Conservation (phyloP, 2,888 invertebrate genomes). For the Heliconius aoede region DNA sequence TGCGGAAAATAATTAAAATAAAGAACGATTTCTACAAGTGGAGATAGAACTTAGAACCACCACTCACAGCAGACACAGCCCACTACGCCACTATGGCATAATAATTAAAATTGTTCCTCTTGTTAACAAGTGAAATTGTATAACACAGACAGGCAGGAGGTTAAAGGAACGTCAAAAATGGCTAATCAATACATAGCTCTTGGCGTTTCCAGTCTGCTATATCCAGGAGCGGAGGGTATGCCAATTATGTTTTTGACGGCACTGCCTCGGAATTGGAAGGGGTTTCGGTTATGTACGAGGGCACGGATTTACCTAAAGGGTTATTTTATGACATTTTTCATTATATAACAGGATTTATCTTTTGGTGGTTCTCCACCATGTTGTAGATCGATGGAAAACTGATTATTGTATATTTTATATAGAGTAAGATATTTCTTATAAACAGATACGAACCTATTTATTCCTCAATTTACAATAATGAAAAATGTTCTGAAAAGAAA, state of each 20-base stretch:
- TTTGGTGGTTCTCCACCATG: background rate
- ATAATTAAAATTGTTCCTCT: conserved; percentile 1
- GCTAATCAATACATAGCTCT: conserved; percentile 30
- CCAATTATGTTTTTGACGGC: conserved; percentile 79
- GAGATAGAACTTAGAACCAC: no score
- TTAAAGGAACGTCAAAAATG: conserved; percentile 16
- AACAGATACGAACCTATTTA: background rate
- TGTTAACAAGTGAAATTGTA: background rate
- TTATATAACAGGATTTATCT: background rate
- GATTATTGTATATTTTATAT: background rate
- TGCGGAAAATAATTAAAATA: background rate
- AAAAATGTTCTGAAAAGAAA: background rate
- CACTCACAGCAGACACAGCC: background rate
- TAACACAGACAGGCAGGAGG: background rate
- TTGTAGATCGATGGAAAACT: background rate
- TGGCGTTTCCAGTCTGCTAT: conserved; percentile 37
- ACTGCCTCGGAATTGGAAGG: conserved; percentile 67
- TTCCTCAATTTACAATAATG: background rate
- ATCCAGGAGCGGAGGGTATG: conserved; percentile 59
- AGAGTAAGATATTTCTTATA: background rate
- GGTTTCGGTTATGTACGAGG: conserved; percentile 56
- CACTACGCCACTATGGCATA: background rate
- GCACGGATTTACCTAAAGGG: conserved; percentile 31
- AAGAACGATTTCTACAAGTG: background rate
- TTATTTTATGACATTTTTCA: conserved; percentile 21